These are phyloP conservation scores for Galerucella nymphaeae DNA, from an alignment of 2,888 invertebrate species.

Conservation along the genomic window DNA sequence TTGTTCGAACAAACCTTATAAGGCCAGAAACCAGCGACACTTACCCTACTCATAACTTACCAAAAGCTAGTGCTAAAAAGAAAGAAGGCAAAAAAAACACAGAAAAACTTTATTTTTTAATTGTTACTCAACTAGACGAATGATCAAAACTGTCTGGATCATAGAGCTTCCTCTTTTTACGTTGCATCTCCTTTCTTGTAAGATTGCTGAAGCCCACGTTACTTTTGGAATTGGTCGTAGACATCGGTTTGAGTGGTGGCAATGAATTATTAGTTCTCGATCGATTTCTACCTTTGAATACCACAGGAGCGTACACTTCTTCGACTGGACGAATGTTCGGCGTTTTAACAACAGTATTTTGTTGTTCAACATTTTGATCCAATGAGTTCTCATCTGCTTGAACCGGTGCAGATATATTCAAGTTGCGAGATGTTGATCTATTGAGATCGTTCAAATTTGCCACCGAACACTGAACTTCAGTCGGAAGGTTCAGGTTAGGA, in stretches of 20 bases:
- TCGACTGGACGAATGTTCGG: background rate
- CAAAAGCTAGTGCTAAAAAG: too few relatives aligned
- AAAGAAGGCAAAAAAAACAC: too few relatives aligned
- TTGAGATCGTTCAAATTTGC: background rate
- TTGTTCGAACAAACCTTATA: too few relatives aligned
- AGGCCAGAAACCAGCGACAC: too few relatives aligned
- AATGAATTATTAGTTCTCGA: background rate
- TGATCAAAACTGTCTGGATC: conserved; percentile 39
- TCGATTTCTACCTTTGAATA: background rate
- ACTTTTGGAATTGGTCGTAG: background rate
- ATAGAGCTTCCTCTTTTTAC: conserved; percentile 42
- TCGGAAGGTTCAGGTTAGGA: background rate
- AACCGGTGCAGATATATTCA: too few relatives aligned
- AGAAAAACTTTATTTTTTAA: background rate
- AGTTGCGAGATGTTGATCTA: background rate
- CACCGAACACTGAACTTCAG: background rate
- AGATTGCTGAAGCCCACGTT: background rate
- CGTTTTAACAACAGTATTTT: background rate
- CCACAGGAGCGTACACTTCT: background rate
- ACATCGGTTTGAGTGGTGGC: conserved; percentile 22
- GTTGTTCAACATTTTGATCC: background rate
- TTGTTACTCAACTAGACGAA: conserved; percentile 10
- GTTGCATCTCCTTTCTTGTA: conserved; percentile 8
- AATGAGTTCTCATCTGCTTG: background rate
- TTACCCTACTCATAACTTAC: too few relatives aligned